Evolutionary conservation across 2,113 vertebrate species (phyloP), one percentile per base, ranked within the genome.

Genomic region (Fregetta grallaria): DNA sequence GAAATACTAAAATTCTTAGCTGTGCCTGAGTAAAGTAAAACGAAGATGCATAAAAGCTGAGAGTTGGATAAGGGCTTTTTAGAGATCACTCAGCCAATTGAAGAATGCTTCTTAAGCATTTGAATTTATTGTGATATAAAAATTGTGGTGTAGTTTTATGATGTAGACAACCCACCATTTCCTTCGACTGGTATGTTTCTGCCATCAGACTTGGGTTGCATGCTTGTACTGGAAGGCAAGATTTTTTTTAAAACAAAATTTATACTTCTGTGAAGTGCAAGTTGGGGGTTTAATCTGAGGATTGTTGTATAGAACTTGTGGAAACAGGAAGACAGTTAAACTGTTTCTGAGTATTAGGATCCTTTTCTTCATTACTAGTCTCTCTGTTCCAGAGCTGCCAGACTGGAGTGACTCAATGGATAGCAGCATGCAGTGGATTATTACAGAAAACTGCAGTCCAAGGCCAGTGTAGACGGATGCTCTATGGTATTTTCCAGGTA

Each of bases 401-500:
- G 62, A 86, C 94, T 75, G 97, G 97, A 93, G 86, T 96, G 13
- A 86, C 88, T 77, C 98, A 85, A 15, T 97, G 94, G 96, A 77
- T 42, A 97, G 90, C 97, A 97, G 82, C 86, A 95, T 96, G 97
- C 92, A 94, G 92, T 70, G 93, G 83, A 68, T 88, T 96, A 34
- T 72, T 96, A 15, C 88, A 97, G 61, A 53, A 72, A 1, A 32
- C 77, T 13, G 2, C 67, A 74, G 87, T 83, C 38, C 97, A 96
- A 7, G 90, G 93, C 76, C 91, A 34, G 49, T 76, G 92, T 62
- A 96, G 96, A 91, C 92, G 98, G 91, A 95, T 94, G 58, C 95
- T 99, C 36, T 97, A 96, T 97, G 90, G 91, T 80, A 71, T 91
- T 93, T 94, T 97, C 59, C 98, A 99, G 98, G 99, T 99, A 97